A percentile compares a stretch with the other conserved stretches of the same genome.
phyloP scores from a whole-genome alignment of 2,888 invertebrate species.

The Pristionchus japonicus region DNA sequence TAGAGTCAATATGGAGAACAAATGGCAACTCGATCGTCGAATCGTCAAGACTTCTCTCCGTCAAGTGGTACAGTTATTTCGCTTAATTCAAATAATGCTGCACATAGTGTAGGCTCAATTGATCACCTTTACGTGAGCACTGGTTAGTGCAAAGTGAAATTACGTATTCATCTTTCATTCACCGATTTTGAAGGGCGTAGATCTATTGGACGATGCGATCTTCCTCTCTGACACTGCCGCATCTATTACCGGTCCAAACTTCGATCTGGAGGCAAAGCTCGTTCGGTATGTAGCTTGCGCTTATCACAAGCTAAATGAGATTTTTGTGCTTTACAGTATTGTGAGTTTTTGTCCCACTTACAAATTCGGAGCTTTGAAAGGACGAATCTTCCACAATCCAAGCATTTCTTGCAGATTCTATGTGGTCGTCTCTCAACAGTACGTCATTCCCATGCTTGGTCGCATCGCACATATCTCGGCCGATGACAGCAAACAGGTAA shows the following conservation, averaged over 20 bases:
- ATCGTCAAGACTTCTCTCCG: slow-evolving; percentile 65
- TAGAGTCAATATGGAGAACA: slow-evolving; percentile 68
- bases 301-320: too few species aligned
- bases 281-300: slow-evolving; percentile 54
- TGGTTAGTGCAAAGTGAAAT: background rate
- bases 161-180: too few species aligned
- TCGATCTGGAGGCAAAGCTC: slow-evolving; percentile 83
- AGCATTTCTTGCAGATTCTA: slow-evolving; percentile 27
- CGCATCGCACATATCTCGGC: slow-evolving; percentile 69
- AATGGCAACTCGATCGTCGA: slow-evolving; percentile 65
- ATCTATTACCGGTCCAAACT: slow-evolving; percentile 87
- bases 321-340: too few species aligned
- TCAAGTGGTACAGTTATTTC: slow-evolving; percentile 52
- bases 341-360: too few species aligned
- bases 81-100: background rate
- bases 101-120: too few species aligned
- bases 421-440: slow-evolving; percentile 57
- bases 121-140: too few species aligned
- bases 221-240: slow-evolving; percentile 81
- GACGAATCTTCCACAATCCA: background rate
- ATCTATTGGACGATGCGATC: slow-evolving; percentile 84
- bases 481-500: slow-evolving; percentile 68
- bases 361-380: too few species aligned
- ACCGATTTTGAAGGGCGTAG: slow-evolving; percentile 76
- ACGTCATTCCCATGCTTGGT: slow-evolving; percentile 73